A percentile compares a stretch with the other conserved stretches of the same genome.
phyloP scores from a whole-genome alignment of 2,888 invertebrate genomes.

The Tiliacea aurago region DNA sequence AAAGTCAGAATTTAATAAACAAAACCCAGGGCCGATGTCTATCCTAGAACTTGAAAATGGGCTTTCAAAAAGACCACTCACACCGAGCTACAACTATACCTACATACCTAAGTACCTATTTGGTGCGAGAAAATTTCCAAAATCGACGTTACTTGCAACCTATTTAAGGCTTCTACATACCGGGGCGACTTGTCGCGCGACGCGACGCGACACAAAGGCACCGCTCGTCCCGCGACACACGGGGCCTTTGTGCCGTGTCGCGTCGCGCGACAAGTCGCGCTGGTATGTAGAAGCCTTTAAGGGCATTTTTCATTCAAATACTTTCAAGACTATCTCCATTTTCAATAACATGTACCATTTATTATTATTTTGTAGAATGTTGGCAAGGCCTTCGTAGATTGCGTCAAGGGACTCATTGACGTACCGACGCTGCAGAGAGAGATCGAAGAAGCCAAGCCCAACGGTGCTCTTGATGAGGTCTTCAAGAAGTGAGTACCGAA shows the following conservation, averaged over 20 bases:
- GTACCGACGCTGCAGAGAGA: constrained; percentile 91
- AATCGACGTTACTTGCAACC: too few species aligned
- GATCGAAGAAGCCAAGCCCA: constrained; percentile 93
- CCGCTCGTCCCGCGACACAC: too few species aligned
- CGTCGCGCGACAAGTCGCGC: too few species aligned
- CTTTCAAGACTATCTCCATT: neutral
- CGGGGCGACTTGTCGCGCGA: too few species aligned
- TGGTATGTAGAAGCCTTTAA: too few species aligned
- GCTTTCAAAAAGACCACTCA: neutral
- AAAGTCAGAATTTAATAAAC: neutral
- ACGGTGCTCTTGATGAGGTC: constrained; percentile 93
- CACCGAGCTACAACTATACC: too few species aligned
- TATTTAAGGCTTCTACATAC: too few species aligned
- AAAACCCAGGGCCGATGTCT: too few species aligned
- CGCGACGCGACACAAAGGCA: too few species aligned
- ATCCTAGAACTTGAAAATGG: neutral
- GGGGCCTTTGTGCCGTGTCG: too few species aligned
- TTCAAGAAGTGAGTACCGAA: constrained; percentile 91
- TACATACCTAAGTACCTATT: neutral
- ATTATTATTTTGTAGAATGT: constrained; percentile 74
- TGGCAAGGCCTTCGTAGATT: constrained; percentile 86
- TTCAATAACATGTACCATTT: constrained; percentile 21
- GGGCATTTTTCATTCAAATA: neutral
- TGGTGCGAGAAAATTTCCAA: neutral
- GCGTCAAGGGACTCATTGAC: constrained; percentile 92